These are phyloP conservation scores for Hydrochoerus hydrochaeris DNA, from an alignment of 2,113 vertebrate species.

Conservation along the genomic window DNA sequence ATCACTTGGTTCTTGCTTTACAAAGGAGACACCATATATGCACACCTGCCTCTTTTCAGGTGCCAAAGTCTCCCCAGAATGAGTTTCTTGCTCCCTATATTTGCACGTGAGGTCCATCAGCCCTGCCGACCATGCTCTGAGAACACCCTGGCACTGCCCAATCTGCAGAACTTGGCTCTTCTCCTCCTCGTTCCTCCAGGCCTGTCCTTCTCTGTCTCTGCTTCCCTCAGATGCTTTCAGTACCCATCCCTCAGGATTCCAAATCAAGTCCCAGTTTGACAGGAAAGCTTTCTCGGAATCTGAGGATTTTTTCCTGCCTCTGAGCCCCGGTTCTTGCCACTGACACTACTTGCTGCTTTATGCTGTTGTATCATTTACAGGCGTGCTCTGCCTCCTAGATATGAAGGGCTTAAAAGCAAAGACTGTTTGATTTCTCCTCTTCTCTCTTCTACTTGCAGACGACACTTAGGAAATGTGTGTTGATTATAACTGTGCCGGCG, in stretches of 20 bases:
- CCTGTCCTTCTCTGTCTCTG: background rate
- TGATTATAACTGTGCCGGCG: background rate
- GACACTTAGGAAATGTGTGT: background rate
- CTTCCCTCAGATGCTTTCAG: background rate
- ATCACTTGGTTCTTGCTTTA: background rate
- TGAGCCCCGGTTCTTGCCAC: background rate
- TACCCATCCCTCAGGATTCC: background rate
- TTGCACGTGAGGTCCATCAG: background rate
- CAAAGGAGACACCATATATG: background rate
- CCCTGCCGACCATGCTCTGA: background rate
- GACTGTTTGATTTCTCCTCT: background rate
- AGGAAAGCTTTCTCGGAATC: background rate
- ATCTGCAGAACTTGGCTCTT: background rate
- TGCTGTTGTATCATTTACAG: background rate
- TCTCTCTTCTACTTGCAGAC: background rate
- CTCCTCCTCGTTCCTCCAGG: background rate
- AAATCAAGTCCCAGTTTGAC: constrained; percentile 15
- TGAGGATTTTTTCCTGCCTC: background rate
- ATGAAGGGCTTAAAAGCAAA: background rate
- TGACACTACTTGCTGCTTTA: background rate
- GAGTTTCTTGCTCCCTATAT: background rate
- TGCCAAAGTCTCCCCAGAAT: background rate
- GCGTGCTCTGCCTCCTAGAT: background rate
- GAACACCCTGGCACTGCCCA: background rate
- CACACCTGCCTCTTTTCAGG: background rate